A percentile compares a stretch with the other conserved stretches of the same genome.
Conservation (phyloP, 2,113 vertebrate genomes). For the Bagarius yarrelli region DNA sequence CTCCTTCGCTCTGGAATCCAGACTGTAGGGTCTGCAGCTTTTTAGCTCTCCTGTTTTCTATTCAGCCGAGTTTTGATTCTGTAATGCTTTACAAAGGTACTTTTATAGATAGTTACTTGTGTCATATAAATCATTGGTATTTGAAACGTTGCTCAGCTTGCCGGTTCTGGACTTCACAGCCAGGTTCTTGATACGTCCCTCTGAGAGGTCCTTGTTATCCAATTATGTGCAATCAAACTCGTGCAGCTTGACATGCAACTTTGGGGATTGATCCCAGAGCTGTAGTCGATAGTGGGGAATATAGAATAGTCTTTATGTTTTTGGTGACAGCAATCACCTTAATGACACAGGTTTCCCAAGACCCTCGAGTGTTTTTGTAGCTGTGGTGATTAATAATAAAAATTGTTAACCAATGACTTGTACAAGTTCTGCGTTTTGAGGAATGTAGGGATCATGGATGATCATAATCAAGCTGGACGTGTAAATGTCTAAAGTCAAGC, state of each 20-base stretch:
- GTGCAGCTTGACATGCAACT: constrained; percentile 28
- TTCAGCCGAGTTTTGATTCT: constrained; percentile 1
- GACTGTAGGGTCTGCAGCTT: neutral
- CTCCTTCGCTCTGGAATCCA: constrained; percentile 50
- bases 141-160: neutral
- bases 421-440: too few species aligned
- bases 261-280: neutral
- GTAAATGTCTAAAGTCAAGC: too few species aligned
- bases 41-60: neutral
- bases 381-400: neutral
- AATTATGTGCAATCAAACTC: constrained; percentile 37
- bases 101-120: neutral
- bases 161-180: constrained; percentile 10
- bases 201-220: constrained; percentile 11
- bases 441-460: too few species aligned
- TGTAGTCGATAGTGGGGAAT: neutral
- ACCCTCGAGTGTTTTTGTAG: neutral
- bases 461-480: too few species aligned
- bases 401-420: neutral
- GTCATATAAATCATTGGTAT: too few species aligned
- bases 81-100: neutral
- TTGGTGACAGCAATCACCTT: neutral
- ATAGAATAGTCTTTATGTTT: neutral
- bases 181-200: constrained; percentile 21
- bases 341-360: neutral